A percentile compares a stretch with the other conserved stretches of the same genome.
These are phyloP conservation scores for Phragmatobia fuliginosa DNA, from an alignment of 2,888 invertebrate genomes.

Conservation along the genomic window DNA sequence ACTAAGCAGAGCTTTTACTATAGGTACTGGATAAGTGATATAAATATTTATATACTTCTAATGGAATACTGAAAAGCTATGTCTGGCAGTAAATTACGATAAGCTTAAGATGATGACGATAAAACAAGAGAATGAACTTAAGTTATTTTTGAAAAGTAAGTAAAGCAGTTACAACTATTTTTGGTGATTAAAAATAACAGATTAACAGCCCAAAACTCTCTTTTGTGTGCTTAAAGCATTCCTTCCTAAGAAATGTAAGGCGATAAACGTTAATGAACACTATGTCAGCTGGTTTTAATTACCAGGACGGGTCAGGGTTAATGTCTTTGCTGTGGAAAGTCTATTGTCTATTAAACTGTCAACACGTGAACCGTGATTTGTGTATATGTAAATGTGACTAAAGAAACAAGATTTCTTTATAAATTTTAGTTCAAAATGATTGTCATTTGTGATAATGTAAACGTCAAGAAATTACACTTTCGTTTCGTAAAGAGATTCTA, in stretches of 20 bases:
- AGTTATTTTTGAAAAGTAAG: too few species aligned
- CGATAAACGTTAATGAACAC: neutral
- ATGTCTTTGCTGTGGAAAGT: neutral
- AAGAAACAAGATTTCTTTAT: neutral
- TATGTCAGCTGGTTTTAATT: constrained; percentile 2
- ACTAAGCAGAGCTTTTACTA: too few species aligned
- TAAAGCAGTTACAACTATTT: too few species aligned
- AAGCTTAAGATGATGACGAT: too few species aligned
- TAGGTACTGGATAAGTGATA: too few species aligned
- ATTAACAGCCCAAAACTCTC: neutral
- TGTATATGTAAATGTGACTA: neutral
- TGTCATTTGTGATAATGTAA: neutral
- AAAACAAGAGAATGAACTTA: too few species aligned
- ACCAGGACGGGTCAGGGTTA: neutral
- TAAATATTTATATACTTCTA: too few species aligned
- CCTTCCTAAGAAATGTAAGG: neutral
- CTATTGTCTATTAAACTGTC: neutral
- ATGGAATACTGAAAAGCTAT: too few species aligned
- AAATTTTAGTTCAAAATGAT: too few species aligned
- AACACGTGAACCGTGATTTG: neutral
- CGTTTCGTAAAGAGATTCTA: neutral
- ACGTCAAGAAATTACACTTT: neutral
- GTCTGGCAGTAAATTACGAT: too few species aligned
- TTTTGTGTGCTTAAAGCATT: neutral
- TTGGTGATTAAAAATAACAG: too few species aligned